Base-by-base conservation (phyloP, 2,797 vertebrate species). In the Enteromius thamalakanensis region DNA sequence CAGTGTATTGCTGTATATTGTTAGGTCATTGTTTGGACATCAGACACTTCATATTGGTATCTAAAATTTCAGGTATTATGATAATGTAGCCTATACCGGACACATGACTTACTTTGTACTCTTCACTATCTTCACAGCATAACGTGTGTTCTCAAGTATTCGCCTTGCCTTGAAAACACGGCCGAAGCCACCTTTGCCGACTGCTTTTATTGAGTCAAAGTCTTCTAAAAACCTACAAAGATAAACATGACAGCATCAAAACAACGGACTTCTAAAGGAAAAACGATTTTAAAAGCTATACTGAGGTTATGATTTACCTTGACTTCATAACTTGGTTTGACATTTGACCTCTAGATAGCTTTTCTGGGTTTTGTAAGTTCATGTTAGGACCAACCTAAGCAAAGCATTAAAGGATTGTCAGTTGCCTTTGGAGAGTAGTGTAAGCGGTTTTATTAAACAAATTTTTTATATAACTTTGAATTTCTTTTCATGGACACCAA, bases 131-230 rank as follows among this genome's bases (percentile, higher is more conserved):
- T 96, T 96, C 34, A 96, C 83, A 37, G 95, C 95, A 72, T 47
- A 94, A 60, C 21, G 5, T 51, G 53, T 89, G 0, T 74, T 0
- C 12, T 92, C 79, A 1, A 93, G 81, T 69, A 60, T 92, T 4
- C 84, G 47, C 80, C 64, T 91, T 45, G 93, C 95, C 75, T 91
- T 94, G 45, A 65, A 95, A 86, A 96, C 94, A 9, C 0, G 0
- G 19, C 95, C 95, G 86, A 93, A 95, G 1, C 86, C 82, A 85
- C 95, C 95, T 64, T 83, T 87, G 14, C 90, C 94, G 1, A 95
- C 84, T 0, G 0, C 0, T 47, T 42, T 6, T 3, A 94, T 91
- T 1, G 40, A 83, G 26, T 93, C 89, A 83, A 89, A 95, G 0
- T 94, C 92, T 0, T 32, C 6, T 62, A 42, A 76, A 89, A 95